Base-by-base conservation (phyloP, 2,797 vertebrate genomes). In the Ciconia nigra region DNA sequence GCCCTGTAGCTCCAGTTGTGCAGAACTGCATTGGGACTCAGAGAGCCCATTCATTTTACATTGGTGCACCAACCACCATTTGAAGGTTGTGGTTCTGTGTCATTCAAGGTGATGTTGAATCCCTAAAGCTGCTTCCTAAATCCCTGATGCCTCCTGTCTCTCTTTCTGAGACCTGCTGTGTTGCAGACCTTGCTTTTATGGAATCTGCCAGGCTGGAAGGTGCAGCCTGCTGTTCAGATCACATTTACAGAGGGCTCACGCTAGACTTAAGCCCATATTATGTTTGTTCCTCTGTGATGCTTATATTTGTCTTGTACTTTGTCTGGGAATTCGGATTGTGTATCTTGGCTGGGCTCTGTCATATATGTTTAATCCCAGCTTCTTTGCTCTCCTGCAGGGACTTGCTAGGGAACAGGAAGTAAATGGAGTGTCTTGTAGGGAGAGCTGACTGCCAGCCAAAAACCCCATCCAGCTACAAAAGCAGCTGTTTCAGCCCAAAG, bases 311-410 rank as follows among this genome's bases (percentile, higher is more conserved):
- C 59, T 90, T 94, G 54, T 85, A 66, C 54, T 96, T 94, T 88
- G 94, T 89, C 93, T 86, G 94, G 88, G 89, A 95, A 95, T 95
- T 96, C 4, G 8, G 77, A 61, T 78, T 96, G 90, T 95, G 83
- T 95, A 47, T 91, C 86, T 97, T 97, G 93, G 95, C 93, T 52
- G 28, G 67, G 33, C 71, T 92, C 49, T 78, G 90, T 89, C 28
- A 0, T 94, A 54, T 87, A 90, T 71, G 82, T 93, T 94, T 96
- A 95, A 94, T 97, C 72, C 72, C 37, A 90, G 83, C 37, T 95
- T 85, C 85, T 93, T 90, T 93, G 66, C 88, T 84, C 52, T 92
- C 83, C 85, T 87, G 80, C 66, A 61, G 87, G 79, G 87, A 83
- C 93, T 93, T 93, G 79, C 77, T 83, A 52, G 65, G 73, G 83